phyloP scores from a whole-genome alignment of 2,888 invertebrate genomes.

The Liodrosophila aerea region DNA sequence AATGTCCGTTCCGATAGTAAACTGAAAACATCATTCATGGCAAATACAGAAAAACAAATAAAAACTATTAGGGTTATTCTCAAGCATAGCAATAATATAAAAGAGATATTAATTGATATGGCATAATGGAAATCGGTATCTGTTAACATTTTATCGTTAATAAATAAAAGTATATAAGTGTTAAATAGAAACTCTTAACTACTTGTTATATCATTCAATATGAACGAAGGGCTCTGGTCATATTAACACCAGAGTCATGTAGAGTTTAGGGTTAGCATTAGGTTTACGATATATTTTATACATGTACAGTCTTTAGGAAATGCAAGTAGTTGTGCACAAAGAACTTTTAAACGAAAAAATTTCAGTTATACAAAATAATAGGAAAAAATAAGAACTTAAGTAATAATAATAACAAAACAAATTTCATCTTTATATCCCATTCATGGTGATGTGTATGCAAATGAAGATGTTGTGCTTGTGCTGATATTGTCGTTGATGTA shows the following conservation, averaged over 20 bases:
- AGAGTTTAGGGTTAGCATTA: slow-evolving; percentile 35
- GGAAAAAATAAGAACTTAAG: slow-evolving; percentile 6
- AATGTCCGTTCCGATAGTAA: slow-evolving; percentile 76
- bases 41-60: slow-evolving; percentile 32
- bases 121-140: slow-evolving; percentile 32
- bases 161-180: slow-evolving; percentile 24
- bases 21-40: slow-evolving; percentile 68
- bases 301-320: slow-evolving; percentile 65
- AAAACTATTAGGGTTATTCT: slow-evolving; percentile 21
- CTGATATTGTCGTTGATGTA: slow-evolving; percentile 11
- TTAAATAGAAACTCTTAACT: slow-evolving; percentile 34
- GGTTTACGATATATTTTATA: slow-evolving; percentile 40
- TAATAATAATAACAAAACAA: slow-evolving; percentile 19
- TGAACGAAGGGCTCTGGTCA: slow-evolving; percentile 63
- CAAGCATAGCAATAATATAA: slow-evolving; percentile 27
- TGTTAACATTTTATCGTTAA: slow-evolving; percentile 11
- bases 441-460: slow-evolving; percentile 11
- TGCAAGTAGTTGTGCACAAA: slow-evolving; percentile 52
- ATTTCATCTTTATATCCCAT: too few relatives aligned
- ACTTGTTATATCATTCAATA: slow-evolving; percentile 71
- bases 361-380: slow-evolving; percentile 12
- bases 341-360: slow-evolving; percentile 24
- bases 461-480: slow-evolving; percentile 3
- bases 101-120: slow-evolving; percentile 29
- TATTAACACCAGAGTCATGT: slow-evolving; percentile 27